Evolutionary conservation across 2,797 vertebrate species (phyloP).

Genomic region (Octomys mimax): DNA sequence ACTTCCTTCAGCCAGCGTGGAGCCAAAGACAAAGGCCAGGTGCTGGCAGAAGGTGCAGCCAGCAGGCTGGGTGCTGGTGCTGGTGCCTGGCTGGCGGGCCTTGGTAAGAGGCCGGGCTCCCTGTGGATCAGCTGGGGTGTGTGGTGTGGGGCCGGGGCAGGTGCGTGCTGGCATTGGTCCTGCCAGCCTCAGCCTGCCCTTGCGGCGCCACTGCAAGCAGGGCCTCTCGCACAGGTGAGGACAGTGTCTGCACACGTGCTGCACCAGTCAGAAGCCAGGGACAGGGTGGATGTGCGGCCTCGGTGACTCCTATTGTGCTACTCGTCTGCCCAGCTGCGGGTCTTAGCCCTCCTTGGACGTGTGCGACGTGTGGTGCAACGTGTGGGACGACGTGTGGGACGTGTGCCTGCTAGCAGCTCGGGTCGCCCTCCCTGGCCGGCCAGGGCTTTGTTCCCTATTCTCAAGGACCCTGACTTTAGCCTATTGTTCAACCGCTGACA

Average conservation of each 20-base stretch:
- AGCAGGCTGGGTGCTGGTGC: conserved; percentile 1
- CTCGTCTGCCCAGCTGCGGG: background rate
- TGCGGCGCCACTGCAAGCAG: background rate
- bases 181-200: background rate
- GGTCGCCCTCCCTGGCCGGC: conserved; percentile 41
- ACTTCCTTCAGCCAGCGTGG: conserved; percentile 60
- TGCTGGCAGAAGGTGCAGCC: conserved; percentile 42
- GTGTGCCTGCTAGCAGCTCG: background rate
- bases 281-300: rapidly evolving
- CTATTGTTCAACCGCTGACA: conserved; percentile 53
- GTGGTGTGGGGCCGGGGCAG: background rate
- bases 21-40: conserved; percentile 64
- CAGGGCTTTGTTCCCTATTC: conserved; percentile 66
- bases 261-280: background rate
- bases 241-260: background rate
- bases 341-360: background rate
- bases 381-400: background rate
- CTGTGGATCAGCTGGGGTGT: conserved; percentile 26
- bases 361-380: background rate
- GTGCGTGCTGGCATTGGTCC: background rate
- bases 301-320: background rate
- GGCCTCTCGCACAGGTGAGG: background rate
- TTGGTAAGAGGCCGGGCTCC: conserved; percentile 41
- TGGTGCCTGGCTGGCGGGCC: conserved; percentile 55
- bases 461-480: conserved; percentile 60